Percentiles rank a stretch among this genome's conserved stretches.
Evolutionary conservation across 1,140 invertebrate genomes (phyloP).

Genomic region (Drosophila serrata): DNA sequence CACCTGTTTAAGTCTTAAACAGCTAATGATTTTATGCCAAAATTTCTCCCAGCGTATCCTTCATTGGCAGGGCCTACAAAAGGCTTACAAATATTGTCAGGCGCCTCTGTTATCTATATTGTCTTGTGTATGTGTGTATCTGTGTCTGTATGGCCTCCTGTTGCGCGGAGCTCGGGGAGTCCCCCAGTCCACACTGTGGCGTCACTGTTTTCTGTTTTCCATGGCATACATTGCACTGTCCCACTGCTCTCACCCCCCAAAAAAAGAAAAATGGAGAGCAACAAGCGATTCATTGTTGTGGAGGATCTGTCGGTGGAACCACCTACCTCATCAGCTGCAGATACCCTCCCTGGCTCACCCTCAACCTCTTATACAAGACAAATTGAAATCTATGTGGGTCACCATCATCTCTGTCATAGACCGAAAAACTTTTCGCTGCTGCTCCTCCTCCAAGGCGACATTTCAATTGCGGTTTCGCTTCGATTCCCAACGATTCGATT

Average conservation of each 20-base stretch:
- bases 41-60: neutral
- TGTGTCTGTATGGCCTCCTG: slow-evolving; percentile 60
- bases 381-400: slow-evolving; percentile 73
- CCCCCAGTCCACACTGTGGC: neutral
- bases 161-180: slow-evolving; percentile 40
- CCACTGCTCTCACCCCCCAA: neutral
- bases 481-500: slow-evolving; percentile 62
- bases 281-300: slow-evolving; percentile 58
- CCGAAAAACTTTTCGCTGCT: slow-evolving; percentile 57
- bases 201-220: slow-evolving; percentile 21
- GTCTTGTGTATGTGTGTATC: slow-evolving; percentile 29
- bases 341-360: neutral
- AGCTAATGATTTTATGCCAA: neutral
- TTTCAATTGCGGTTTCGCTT: slow-evolving; percentile 73
- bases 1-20: neutral
- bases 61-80: slow-evolving; percentile 36
- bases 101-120: slow-evolving; percentile 45
- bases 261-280: slow-evolving; percentile 53
- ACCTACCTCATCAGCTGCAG: slow-evolving; percentile 8
- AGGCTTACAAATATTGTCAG: slow-evolving; percentile 51
- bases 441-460: slow-evolving; percentile 49
- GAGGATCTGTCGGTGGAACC: slow-evolving; percentile 1
- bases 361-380: slow-evolving; percentile 30
- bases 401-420: slow-evolving; percentile 31
- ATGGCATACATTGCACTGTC: slow-evolving; percentile 21